These are phyloP conservation scores for Cerceris rybyensis DNA, from an alignment of 2,888 invertebrate genomes.

Conservation along the genomic window DNA sequence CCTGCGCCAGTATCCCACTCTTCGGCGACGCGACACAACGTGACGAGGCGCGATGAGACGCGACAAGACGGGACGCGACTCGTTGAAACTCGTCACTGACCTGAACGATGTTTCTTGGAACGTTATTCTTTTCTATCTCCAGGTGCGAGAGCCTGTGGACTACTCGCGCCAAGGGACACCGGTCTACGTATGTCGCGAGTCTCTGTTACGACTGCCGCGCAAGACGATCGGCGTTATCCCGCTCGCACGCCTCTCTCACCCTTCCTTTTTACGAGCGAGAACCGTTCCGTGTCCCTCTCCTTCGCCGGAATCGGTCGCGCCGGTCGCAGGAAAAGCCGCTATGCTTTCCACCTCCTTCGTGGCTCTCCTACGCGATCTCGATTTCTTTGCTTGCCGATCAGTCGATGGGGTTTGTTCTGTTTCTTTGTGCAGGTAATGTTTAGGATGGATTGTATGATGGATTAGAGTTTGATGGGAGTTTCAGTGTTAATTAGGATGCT, in stretches of 20 bases:
- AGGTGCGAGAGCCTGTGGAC: neutral
- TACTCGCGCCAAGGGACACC: constrained; percentile 32
- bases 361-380: neutral
- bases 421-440: neutral
- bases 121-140: neutral
- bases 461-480: too few relatives aligned
- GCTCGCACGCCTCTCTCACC: constrained; percentile 54
- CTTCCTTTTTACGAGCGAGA: constrained; percentile 46
- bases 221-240: constrained; percentile 51
- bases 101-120: neutral
- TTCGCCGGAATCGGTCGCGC: constrained; percentile 4
- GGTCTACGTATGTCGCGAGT: constrained; percentile 59
- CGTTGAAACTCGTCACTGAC: constrained; percentile 11
- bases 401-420: neutral
- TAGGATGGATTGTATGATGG: too few relatives aligned
- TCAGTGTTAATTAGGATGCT: too few relatives aligned
- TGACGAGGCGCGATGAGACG: neutral
- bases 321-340: neutral
- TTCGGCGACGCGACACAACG: constrained; percentile 26
- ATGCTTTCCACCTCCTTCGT: neutral
- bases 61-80: constrained; percentile 25
- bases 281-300: constrained; percentile 19
- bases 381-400: neutral
- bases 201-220: constrained; percentile 56
- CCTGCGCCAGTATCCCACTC: constrained; percentile 66